Percentiles rank a stretch among this genome's conserved stretches.
Conservation (phyloP, 2,797 vertebrate genomes). For the Pangasius mekongensis region DNA sequence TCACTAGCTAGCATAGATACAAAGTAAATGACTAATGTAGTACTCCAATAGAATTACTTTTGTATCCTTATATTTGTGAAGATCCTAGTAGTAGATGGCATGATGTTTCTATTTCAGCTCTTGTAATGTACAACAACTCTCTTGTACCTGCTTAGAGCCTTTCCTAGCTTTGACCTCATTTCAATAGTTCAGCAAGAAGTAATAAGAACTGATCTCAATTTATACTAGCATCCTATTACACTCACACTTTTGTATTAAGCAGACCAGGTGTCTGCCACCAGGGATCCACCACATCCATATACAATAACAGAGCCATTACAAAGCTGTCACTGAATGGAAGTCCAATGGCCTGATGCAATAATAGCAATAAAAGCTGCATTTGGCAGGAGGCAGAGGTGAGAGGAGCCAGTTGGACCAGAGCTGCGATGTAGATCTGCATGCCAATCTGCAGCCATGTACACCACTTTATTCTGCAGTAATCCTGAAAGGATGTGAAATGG, state of each 20-base stretch:
- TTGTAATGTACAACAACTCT: not conserved
- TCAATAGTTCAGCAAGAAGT: too few relatives aligned
- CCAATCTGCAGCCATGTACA: slow-evolving; percentile 6
- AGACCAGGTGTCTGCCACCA: slow-evolving; percentile 30
- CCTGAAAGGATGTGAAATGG: not conserved
- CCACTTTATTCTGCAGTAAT: not conserved
- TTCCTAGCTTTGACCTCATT: not conserved
- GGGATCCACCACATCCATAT: slow-evolving; percentile 9
- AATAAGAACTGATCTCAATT: not conserved
- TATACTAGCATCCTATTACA: slow-evolving; percentile 2
- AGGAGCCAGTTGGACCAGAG: slow-evolving; percentile 40
- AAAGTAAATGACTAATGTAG: too few relatives aligned
- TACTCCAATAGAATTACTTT: not conserved
- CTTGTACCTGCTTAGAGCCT: not conserved
- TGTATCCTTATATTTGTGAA: not conserved
- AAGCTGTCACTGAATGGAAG: slow-evolving; percentile 30
- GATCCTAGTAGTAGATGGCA: not conserved
- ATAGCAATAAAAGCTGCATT: slow-evolving; percentile 31
- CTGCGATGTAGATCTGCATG: slow-evolving; percentile 21
- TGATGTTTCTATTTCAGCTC: not conserved
- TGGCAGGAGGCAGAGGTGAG: slow-evolving; percentile 22
- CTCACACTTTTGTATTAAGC: not conserved
- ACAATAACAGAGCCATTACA: slow-evolving; percentile 39
- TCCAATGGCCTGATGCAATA: slow-evolving; percentile 26
- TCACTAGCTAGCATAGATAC: too few relatives aligned